Base-by-base conservation (phyloP, 2,797 vertebrate genomes). In the Rhadinocentrus ornatus region DNA sequence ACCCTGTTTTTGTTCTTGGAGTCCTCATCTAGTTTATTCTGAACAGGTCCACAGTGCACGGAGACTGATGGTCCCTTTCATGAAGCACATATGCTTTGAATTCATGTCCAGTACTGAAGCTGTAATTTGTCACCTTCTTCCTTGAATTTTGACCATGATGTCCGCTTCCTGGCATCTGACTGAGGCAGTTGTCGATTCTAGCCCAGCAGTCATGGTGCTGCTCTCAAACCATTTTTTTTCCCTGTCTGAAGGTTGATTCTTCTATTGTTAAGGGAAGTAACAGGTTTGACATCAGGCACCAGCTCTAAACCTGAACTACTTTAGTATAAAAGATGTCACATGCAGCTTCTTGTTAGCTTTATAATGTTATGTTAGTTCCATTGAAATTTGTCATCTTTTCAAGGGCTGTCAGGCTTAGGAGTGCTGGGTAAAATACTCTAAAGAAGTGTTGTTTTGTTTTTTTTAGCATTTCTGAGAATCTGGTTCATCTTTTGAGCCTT, bases 351-450 rank as follows among this genome's bases (percentile, higher is more conserved):
- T 53, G 54, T 75, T 59, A 35, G 69, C 69, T 71, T 32, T 32
- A 32, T 32, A 6, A 32, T 32, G 31, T 32, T 32, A 7, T 32
- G 31, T 72, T 52, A 39, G 31, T 72, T 71, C 79, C 41, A 16
- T 66, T 71, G 59, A 62, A 29, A 66, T 66, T 48, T 62, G 64
- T 77, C 58, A 59, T 81, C 72, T 72, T 84, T 81, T 86, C 61
- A 85, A 91, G 81, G 85, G 78, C 76, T 35, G 46, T 64, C 59
- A 39, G 46, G 74, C 62, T 75, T 64, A 67, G 60, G 63, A 86
- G 71, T 71, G 31, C 71, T 48, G 54, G 55, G 55, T 75, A 63
- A 75, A 78, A 73, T 72, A 48, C 65, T 54, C 48, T 29, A 56
- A 58, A 44, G 54, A 29, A 48, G 39, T 69, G 22, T n/a, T n/a